Conservation (phyloP, 1,140 invertebrate genomes). For the Drosophila nebulosa region DNA sequence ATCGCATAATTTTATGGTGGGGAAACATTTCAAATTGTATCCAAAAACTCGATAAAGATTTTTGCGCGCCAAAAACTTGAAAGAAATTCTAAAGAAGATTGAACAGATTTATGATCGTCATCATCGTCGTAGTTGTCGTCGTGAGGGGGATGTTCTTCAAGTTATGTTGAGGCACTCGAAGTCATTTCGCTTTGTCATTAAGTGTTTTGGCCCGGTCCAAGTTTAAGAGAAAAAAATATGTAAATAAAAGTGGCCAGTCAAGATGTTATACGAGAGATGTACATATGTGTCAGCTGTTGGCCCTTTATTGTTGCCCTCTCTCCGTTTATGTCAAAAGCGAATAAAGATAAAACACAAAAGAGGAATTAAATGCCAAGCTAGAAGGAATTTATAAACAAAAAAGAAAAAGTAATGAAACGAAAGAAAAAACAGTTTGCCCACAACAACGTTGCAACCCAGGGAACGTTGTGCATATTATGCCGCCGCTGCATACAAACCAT, state of each 20-base stretch:
- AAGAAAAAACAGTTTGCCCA: conserved; percentile 33
- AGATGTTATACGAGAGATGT: neutral
- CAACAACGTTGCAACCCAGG: conserved; percentile 2
- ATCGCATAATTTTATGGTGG: too few species aligned
- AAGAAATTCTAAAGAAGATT: neutral
- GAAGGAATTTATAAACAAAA: conserved; percentile 39
- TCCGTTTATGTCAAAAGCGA: conserved; percentile 2
- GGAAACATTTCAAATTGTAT: neutral
- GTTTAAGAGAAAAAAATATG: neutral
- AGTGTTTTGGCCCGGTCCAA: neutral
- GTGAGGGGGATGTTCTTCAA: neutral
- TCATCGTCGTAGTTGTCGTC: too few species aligned
- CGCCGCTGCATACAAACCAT: conserved; percentile 6
- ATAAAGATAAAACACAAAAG: conserved; percentile 41
- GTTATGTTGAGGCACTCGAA: neutral
- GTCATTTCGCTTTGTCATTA: neutral
- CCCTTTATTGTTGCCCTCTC: conserved; percentile 3
- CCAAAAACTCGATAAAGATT: conserved; percentile 36
- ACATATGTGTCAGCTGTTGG: conserved; percentile 6
- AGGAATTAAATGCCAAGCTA: conserved; percentile 10
- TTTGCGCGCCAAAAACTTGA: conserved; percentile 49
- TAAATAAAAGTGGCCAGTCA: conserved; percentile 1
- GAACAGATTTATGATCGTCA: neutral
- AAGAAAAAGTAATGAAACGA: conserved; percentile 34
- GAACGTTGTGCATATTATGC: conserved; percentile 13